Percentiles rank a stretch among this genome's conserved stretches.
Evolutionary conservation across 2,888 invertebrate genomes (phyloP).

Genomic region (Leptothorax acervorum): DNA sequence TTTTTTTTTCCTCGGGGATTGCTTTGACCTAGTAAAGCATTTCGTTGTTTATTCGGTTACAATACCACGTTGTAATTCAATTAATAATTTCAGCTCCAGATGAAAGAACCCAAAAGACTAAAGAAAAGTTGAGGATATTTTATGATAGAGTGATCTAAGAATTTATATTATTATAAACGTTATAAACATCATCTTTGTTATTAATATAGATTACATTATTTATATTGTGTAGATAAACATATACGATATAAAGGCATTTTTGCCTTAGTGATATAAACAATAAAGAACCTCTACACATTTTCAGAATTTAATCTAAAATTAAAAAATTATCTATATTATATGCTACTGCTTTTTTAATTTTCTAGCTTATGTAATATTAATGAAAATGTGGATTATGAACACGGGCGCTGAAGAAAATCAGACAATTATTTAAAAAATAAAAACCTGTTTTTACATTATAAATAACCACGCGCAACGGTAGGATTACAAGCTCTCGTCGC

Average conservation of each 20-base stretch:
- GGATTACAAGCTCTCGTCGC: neutral
- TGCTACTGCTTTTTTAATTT: slow-evolving; percentile 6
- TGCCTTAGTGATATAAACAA: neutral
- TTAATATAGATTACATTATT: neutral
- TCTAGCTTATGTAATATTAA: neutral
- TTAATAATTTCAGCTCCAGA: neutral
- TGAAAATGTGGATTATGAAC: neutral
- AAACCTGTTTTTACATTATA: neutral
- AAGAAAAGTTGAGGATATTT: neutral
- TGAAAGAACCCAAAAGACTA: neutral
- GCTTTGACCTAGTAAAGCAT: neutral
- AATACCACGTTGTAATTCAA: neutral
- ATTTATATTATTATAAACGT: neutral
- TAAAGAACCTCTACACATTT: neutral
- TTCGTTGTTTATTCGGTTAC: neutral
- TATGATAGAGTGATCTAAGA: neutral
- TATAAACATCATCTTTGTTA: neutral
- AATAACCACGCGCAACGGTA: neutral
- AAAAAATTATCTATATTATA: neutral
- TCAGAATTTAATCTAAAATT: neutral
- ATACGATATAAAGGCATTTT: neutral
- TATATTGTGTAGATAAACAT: neutral
- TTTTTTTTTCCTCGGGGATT: neutral
- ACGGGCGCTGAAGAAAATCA: neutral
- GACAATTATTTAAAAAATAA: neutral